phyloP scores from a whole-genome alignment of 2,797 vertebrate genomes.

The Catharus ustulatus region DNA sequence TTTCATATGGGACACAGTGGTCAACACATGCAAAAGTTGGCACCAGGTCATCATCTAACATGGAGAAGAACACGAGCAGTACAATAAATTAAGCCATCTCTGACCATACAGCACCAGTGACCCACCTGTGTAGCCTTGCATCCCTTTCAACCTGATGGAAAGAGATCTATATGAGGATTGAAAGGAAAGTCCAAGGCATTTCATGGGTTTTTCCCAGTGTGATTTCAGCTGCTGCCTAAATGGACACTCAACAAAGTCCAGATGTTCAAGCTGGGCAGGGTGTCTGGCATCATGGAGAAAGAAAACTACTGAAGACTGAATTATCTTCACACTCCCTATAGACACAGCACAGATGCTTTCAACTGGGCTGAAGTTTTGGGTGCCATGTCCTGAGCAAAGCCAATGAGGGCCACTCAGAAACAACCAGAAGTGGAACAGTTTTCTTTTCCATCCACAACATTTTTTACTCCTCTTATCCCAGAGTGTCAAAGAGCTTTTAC shows the following conservation, averaged over 20 bases:
- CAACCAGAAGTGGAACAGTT: neutral
- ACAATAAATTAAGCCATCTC: neutral
- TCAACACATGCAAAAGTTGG: neutral
- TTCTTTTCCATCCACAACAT: neutral
- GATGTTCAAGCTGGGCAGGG: neutral
- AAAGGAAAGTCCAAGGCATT: neutral
- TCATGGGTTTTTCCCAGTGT: neutral
- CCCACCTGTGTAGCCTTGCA: neutral
- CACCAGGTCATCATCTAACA: neutral
- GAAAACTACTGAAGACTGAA: neutral
- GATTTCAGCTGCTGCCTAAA: neutral
- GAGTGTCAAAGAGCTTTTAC: neutral
- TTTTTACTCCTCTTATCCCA: neutral
- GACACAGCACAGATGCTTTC: neutral
- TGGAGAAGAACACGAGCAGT: neutral
- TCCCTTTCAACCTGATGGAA: neutral
- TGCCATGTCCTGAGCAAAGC: neutral
- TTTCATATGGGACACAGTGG: neutral
- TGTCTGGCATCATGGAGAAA: neutral
- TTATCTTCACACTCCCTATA: neutral
- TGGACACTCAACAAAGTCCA: neutral
- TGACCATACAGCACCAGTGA: neutral
- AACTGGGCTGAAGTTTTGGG: neutral
- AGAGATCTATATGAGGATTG: neutral
- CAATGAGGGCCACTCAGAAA: fast-evolving